Conservation (phyloP, 2,888 invertebrate genomes). For the Archips xylosteana region DNA sequence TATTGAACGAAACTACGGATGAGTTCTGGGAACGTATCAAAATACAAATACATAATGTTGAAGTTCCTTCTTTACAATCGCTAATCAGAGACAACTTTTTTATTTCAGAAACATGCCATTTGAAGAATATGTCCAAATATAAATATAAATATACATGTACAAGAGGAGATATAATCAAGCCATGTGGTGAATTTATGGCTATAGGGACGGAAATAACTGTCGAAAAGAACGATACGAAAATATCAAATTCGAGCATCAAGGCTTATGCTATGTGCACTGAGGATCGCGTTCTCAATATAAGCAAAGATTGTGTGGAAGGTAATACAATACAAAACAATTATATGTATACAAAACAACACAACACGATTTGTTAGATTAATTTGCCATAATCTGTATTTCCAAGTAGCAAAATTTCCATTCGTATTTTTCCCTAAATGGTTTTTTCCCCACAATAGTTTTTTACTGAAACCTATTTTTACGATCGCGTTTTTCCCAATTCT, state of each 20-base stretch:
- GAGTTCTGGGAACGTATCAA: no score
- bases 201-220: not conserved
- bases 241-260: not conserved
- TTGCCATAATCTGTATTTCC: no score
- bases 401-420: no score
- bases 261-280: not conserved
- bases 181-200: not conserved
- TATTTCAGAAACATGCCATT: constrained; percentile 4
- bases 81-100: not conserved
- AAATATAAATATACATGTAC: not conserved
- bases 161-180: not conserved
- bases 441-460: no score
- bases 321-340: not conserved
- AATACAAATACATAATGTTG: no score
- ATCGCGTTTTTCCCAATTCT: no score
- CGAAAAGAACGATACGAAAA: not conserved
- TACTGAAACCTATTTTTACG: no score
- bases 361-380: no score
- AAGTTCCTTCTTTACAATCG: no score
- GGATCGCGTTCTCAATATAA: not conserved
- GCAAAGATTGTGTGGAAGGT: not conserved
- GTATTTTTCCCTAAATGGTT: no score
- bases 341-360: no score
- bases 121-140: not conserved
- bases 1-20: no score